Evolutionary conservation across 2,888 invertebrate species (phyloP).

Genomic region (Exocentrus adspersus): DNA sequence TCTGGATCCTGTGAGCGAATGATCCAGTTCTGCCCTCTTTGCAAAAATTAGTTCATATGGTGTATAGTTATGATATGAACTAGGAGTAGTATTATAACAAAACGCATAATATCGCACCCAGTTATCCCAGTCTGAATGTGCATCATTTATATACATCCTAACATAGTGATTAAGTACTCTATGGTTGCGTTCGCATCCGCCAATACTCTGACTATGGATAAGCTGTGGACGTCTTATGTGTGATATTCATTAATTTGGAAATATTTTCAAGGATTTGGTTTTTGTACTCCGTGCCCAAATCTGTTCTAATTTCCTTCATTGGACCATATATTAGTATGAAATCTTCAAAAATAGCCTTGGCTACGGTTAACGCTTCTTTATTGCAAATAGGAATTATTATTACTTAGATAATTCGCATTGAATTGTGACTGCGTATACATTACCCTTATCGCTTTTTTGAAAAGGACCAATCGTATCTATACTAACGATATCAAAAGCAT

Average conservation of each 20-base stretch:
- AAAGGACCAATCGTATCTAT: too few relatives aligned
- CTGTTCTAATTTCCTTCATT: too few relatives aligned
- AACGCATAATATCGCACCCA: conserved; percentile 29
- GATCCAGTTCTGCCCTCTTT: conserved; percentile 4
- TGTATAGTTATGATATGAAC: conserved; percentile 31
- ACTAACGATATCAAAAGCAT: conserved; percentile 31
- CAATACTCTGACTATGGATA: neutral
- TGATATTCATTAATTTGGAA: neutral
- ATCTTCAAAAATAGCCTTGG: too few relatives aligned
- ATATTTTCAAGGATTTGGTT: too few relatives aligned
- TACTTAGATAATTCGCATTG: too few relatives aligned
- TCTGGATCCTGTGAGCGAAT: neutral
- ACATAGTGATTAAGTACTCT: neutral
- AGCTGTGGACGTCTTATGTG: neutral
- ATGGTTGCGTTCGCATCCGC: neutral
- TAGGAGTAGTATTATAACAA: conserved; percentile 38
- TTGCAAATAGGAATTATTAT: too few relatives aligned
- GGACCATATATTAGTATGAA: too few relatives aligned
- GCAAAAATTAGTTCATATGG: conserved; percentile 36
- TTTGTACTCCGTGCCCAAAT: too few relatives aligned
- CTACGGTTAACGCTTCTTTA: too few relatives aligned
- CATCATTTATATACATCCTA: neutral
- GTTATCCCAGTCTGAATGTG: conserved; percentile 31
- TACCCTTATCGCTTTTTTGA: too few relatives aligned
- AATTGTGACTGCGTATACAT: too few relatives aligned